phyloP scores from a whole-genome alignment of 2,888 invertebrate species.

The Apantesis nais region DNA sequence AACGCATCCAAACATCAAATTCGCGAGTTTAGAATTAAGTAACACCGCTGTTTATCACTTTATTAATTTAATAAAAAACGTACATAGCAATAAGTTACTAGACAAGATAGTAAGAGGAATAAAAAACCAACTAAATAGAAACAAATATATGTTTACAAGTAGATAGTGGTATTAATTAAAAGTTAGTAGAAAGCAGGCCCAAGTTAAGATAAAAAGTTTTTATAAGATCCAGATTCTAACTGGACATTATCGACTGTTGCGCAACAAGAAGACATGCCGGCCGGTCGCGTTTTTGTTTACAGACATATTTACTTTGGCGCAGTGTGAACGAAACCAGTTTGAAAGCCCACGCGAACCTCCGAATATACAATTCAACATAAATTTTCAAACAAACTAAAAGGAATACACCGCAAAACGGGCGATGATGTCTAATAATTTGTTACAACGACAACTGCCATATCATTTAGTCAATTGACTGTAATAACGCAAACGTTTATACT shows the following conservation, averaged over 20 bases:
- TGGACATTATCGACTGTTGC: slow-evolving; percentile 22
- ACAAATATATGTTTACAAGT: not conserved
- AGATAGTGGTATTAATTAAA: not conserved
- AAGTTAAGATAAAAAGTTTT: slow-evolving; percentile 37
- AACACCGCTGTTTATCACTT: too few relatives aligned
- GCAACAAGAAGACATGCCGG: slow-evolving; percentile 40
- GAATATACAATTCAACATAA: slow-evolving; percentile 22
- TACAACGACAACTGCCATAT: slow-evolving; percentile 51
- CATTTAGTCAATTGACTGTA: slow-evolving; percentile 60
- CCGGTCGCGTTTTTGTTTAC: slow-evolving; percentile 71
- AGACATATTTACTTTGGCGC: slow-evolving; percentile 70
- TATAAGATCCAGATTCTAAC: slow-evolving; percentile 19
- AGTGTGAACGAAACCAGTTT: slow-evolving; percentile 65
- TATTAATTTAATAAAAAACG: too few relatives aligned
- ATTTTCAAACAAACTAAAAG: slow-evolving; percentile 24
- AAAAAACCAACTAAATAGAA: too few relatives aligned
- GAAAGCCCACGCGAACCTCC: slow-evolving; percentile 41
- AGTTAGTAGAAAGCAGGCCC: slow-evolving; percentile 18
- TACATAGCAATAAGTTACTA: too few relatives aligned
- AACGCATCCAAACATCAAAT: too few relatives aligned
- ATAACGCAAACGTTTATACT: slow-evolving; percentile 50
- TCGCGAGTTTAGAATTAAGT: too few relatives aligned
- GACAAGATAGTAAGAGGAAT: not conserved
- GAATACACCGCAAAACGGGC: slow-evolving; percentile 5
- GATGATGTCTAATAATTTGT: slow-evolving; percentile 45